Base-by-base conservation (phyloP, 2,888 invertebrate species). In the Xanthia togata region DNA sequence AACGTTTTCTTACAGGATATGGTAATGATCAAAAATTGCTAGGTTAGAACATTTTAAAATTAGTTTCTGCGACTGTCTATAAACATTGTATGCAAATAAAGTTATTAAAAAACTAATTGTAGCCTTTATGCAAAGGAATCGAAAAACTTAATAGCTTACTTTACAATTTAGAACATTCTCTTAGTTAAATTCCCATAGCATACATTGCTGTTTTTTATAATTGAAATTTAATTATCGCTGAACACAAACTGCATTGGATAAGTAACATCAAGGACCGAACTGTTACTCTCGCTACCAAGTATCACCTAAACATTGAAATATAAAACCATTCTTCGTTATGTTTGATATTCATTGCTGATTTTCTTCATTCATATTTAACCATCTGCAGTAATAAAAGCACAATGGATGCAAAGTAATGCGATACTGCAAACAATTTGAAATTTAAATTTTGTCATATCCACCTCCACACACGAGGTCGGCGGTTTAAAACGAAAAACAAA, bases 401-500 rank as follows among this genome's bases (percentile, higher is more conserved):
- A 73, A 82, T 82, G 86, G 26, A 73, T 14, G 2, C 0, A 4
- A 59, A 71, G 23, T 1, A 0, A 14, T 2, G 5, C 78, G 80
- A 83, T 72, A 73, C 26, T 14, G 44, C 5, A 57, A 62, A 0
- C 57, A n/a, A n/a, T 63, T 79, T 70, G 23, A 79, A 80, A 65
- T 74, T 71, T 73, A 59, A 79, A 83, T 78, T 71, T 75, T 70
- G 76, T 73, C 83, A 84, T 80, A 78, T 76, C 91, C 91, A 91
- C 91, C 91, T 83, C 90, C 88, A 86, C 87, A 76, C 72, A 81
- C 89, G 82, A 87, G 85, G 87, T 87, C 87, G 87, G 83, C 64
- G 79, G 89, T 91, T 92, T 93, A 94, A 87, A 94, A 93, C 89
- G 90, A 91, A 92, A 91, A 92, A 89, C 89, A 79, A 84, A 83